Evolutionary conservation across 92 coral and sea anemone genomes (phyloP), one percentile per base, ranked within the genome.

Genomic region (Pocillopora meandrina): DNA sequence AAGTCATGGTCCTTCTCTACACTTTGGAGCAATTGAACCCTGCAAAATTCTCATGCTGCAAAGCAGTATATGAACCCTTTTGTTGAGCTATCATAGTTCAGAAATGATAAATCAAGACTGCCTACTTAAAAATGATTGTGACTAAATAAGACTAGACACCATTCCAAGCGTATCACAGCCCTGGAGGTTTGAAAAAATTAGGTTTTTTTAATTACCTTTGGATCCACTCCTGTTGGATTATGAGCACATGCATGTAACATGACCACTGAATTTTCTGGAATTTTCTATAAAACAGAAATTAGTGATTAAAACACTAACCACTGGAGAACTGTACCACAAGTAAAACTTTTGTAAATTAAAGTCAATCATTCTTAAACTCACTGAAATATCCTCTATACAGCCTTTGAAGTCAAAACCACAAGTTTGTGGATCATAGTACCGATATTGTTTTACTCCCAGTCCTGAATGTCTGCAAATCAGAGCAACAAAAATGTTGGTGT

Each of bases 141-240:
- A 42, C 52, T 42, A 42, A 42, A 3, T 42, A 42, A 7, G 52
- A 7, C 52, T 42, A 42, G 52, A 42, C 5, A 42, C 52, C 8
- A 42, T 42, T 42, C 52, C 4, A 42, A 42, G 52, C 52, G 8
- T 42, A 7, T 42, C 52, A 42, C 52, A 42, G 7, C 52, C 52
- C 52, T 42, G 52, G 8, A 42, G 52, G 4, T 42, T 42, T 42
- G 52, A 42, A 42, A 42, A 42, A 42, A 42, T 3, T 3, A 23
- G 11, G 19, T 42, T 14, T 11, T 1, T 31, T 20, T 2, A 34
- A 64, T 35, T 86, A 96, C 99, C 95, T 94, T 94, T 12, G 99
- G 99, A 52, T 96, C 99, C 0, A 96, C 99, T 36, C 99, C 99
- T 68, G 99, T 96, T 2, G 99, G 99, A 76, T 96, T 96, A 69